phyloP scores from a whole-genome alignment of 2,797 vertebrate genomes.

The Pterois miles region DNA sequence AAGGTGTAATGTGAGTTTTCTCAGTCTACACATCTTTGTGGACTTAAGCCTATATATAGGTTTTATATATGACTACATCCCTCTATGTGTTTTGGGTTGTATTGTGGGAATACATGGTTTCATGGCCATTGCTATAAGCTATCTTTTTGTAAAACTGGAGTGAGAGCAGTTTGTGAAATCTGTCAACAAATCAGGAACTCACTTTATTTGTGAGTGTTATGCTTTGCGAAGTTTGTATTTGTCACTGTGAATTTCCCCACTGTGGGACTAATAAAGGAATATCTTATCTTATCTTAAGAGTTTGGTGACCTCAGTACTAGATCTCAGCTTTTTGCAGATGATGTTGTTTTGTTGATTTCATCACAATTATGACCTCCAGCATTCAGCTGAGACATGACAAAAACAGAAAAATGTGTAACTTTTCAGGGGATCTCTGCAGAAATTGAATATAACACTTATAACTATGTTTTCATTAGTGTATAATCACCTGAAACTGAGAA shows the following conservation, averaged over 20 bases:
- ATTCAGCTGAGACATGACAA: not conserved
- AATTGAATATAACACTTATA: too few relatives aligned
- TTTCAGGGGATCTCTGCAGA: not conserved
- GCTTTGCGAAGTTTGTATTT: not conserved
- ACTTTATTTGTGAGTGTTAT: not conserved
- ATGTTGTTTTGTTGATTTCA: not conserved
- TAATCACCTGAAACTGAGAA: too few relatives aligned
- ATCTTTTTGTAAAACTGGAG: not conserved
- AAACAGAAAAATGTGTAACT: not conserved
- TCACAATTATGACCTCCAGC: not conserved
- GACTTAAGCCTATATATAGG: not conserved
- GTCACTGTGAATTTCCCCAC: too few relatives aligned
- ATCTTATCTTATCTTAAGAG: too few relatives aligned
- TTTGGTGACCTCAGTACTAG: not conserved
- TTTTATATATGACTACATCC: not conserved
- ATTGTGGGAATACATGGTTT: not conserved
- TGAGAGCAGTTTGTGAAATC: not conserved
- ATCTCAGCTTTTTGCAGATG: not conserved
- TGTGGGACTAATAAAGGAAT: too few relatives aligned
- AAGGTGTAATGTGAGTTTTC: not conserved
- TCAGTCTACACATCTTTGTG: not conserved
- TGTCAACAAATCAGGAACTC: not conserved
- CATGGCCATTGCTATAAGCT: not conserved
- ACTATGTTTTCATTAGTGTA: too few relatives aligned
- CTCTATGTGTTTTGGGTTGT: not conserved